Evolutionary conservation across 2,113 vertebrate genomes (phyloP).

Genomic region (Cacatua alba): DNA sequence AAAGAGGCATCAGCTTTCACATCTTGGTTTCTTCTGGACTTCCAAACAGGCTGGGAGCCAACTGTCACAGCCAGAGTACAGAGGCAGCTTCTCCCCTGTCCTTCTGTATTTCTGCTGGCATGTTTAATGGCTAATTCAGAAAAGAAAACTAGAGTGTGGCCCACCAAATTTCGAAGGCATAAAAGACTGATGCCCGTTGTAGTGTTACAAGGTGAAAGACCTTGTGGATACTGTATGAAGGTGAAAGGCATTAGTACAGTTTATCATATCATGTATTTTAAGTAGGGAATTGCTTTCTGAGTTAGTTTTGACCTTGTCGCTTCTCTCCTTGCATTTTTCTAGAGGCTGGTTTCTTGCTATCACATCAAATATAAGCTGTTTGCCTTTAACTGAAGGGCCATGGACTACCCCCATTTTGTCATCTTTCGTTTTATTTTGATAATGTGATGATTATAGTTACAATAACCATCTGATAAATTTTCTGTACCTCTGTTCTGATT

Average conservation of each 20-base stretch:
- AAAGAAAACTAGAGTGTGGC: not conserved
- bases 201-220: not conserved
- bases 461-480: not conserved
- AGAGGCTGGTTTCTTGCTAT: slow-evolving; percentile 1
- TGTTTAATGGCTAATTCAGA: not conserved
- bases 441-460: not conserved
- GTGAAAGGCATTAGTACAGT: not conserved
- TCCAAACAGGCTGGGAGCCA: not conserved
- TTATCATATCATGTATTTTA: not conserved
- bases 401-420: slow-evolving; percentile 21
- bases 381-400: not conserved
- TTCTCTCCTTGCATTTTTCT: not conserved
- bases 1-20: not conserved
- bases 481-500: not conserved
- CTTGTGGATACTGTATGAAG: not conserved
- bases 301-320: not conserved
- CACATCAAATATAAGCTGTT: slow-evolving; percentile 4
- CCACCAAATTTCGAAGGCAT: not conserved
- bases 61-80: not conserved
- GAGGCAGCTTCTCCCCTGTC: not conserved
- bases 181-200: not conserved
- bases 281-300: not conserved
- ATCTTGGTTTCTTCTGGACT: slow-evolving; percentile 13
- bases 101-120: not conserved
- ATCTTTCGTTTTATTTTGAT: slow-evolving; percentile 26